Evolutionary conservation across 2,113 vertebrate genomes (phyloP).

Genomic region (Podarcis raffonei): DNA sequence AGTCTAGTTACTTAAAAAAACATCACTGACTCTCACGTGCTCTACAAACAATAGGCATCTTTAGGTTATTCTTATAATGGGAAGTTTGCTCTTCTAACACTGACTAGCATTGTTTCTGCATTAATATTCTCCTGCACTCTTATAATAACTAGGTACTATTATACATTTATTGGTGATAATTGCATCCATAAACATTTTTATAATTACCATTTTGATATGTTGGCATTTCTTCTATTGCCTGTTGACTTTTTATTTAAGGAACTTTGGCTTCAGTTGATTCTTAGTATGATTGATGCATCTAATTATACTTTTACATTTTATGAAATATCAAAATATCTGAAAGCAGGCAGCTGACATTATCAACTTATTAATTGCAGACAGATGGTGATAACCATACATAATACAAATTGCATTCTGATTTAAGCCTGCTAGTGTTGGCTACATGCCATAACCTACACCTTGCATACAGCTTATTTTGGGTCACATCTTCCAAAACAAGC

Average conservation of each 20-base stretch:
- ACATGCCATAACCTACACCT: not conserved
- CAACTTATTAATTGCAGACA: conserved; percentile 36
- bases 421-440: not conserved
- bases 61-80: not conserved
- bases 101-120: not conserved
- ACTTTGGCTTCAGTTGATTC: conserved; percentile 53
- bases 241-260: not conserved
- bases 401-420: conserved; percentile 27
- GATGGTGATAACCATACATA: not conserved
- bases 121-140: not conserved
- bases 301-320: conserved; percentile 50
- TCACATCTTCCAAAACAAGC: not conserved
- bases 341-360: conserved; percentile 39
- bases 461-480: not conserved
- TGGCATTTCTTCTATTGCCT: conserved; percentile 47
- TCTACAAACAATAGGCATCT: not conserved
- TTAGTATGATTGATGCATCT: conserved; percentile 39
- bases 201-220: conserved; percentile 24
- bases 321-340: conserved; percentile 48
- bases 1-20: not conserved
- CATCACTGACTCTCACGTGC: not conserved
- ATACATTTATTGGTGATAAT: conserved; percentile 47
- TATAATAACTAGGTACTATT: not conserved
- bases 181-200: conserved; percentile 29
- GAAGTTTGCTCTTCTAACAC: not conserved